Evolutionary conservation across 2,797 vertebrate genomes (phyloP).

Genomic region (Sebastes taczanowskii): DNA sequence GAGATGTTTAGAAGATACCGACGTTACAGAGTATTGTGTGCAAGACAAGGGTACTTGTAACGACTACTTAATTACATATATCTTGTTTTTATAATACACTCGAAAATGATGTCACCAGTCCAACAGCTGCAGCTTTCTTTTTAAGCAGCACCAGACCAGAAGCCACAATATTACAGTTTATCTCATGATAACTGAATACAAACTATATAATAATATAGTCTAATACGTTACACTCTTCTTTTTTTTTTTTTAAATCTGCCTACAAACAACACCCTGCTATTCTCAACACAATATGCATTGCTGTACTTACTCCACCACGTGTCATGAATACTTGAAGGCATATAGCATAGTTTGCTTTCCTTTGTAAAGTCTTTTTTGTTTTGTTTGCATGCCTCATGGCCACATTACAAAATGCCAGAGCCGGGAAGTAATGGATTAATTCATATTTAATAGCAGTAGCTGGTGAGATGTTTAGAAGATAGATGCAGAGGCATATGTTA

Average conservation of each 20-base stretch:
- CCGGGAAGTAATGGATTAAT: neutral
- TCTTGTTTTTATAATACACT: neutral
- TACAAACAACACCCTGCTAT: slow-evolving; percentile 6
- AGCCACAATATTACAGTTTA: neutral
- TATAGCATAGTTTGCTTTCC: neutral
- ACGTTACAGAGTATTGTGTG: neutral
- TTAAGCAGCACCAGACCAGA: neutral
- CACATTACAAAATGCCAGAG: neutral
- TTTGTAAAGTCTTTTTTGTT: neutral
- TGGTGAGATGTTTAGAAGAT: neutral
- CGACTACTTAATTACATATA: neutral
- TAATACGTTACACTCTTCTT: neutral
- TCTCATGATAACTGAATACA: neutral
- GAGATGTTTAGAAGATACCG: no score
- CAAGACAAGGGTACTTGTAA: neutral
- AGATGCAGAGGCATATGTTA: neutral
- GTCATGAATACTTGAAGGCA: neutral
- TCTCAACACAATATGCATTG: slow-evolving; percentile 4
- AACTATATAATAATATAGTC: neutral
- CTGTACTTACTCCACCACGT: neutral
- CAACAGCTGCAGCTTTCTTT: neutral
- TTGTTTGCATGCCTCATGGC: neutral
- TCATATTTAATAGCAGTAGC: neutral
- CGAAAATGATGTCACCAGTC: neutral
- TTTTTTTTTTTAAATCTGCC: neutral